Evolutionary conservation across 2,113 vertebrate genomes (phyloP), one percentile per base, ranked within the genome.

Genomic region (Cynopterus brachyotis): DNA sequence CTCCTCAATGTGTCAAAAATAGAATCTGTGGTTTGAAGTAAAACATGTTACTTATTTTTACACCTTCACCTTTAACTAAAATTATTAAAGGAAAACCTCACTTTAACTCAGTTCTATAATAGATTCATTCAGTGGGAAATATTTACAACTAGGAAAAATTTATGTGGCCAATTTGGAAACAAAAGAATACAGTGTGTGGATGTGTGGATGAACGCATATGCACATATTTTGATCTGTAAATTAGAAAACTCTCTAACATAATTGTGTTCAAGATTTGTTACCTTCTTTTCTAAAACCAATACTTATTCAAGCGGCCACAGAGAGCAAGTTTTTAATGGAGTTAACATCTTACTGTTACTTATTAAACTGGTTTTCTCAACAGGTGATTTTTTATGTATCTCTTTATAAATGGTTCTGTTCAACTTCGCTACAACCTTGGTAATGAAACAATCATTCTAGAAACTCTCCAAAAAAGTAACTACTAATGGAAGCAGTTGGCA

Each of bases 361-460:
- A 85, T 60, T 66, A 59, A 85, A 81, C 37, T 64, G 19, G 17
- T 84, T 93, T 10, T 92, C 88, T 85, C 93, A 67, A 97, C 96
- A 99, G 99, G 99, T 94, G 99, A 99, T 95, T 99, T 99, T 96
- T 90, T 99, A 83, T 99, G 99, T 72, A 83, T 99, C 64, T 99
- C 99, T 32, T 95, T 99, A 97, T 96, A 32, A 98, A 98, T 0
- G 98, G 99, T 42, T 99, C 98, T 94, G 94, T 98, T 87, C 99
- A 99, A 96, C 96, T 99, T 92, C 97, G 98, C 86, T 99, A 99
- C 97, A 99, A 99, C 81, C 98, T 99, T 0, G 99, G 99, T 30
- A 99, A 99, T 26, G 97, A 94, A 91, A 98, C 98, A 37, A 57
- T 98, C 59, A 22, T 98, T 92, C 97, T 99, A 32, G 98, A 98